These are phyloP conservation scores for Euleptes europaea DNA, from an alignment of 2,113 vertebrate genomes.

Conservation along the genomic window DNA sequence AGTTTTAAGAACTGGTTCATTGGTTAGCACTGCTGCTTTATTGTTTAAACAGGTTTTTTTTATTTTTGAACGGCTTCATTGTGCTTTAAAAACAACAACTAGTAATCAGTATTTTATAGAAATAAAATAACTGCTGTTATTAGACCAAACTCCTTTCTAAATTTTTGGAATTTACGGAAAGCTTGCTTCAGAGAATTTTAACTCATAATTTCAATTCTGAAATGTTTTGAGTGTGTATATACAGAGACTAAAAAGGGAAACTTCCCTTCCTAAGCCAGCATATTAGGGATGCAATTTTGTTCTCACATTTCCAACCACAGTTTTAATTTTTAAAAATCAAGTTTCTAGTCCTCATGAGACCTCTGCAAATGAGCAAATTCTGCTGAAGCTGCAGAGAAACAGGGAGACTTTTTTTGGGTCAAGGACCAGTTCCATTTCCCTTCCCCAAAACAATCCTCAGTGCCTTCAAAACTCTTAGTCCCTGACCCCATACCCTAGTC, in stretches of 20 bases:
- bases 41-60: no score
- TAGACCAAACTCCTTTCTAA: not conserved
- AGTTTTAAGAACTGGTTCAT: no score
- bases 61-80: no score
- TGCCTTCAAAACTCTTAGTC: not conserved
- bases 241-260: not conserved
- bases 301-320: not conserved
- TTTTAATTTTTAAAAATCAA: not conserved
- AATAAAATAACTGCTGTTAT: not conserved
- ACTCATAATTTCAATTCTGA: not conserved
- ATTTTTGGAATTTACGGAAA: not conserved
- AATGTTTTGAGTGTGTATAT: not conserved
- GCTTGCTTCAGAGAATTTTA: not conserved
- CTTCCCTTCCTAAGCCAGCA: not conserved
- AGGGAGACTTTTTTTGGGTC: no score
- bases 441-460: not conserved
- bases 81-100: no score
- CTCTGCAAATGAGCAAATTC: not conserved
- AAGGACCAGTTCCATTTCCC: not conserved
- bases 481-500: no score
- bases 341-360: not conserved
- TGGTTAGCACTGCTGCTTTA: no score
- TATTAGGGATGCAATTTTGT: not conserved
- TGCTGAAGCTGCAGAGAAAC: not conserved
- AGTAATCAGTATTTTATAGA: not conserved